Evolutionary conservation across 2,113 vertebrate genomes (phyloP).

Genomic region (Python bivittatus): DNA sequence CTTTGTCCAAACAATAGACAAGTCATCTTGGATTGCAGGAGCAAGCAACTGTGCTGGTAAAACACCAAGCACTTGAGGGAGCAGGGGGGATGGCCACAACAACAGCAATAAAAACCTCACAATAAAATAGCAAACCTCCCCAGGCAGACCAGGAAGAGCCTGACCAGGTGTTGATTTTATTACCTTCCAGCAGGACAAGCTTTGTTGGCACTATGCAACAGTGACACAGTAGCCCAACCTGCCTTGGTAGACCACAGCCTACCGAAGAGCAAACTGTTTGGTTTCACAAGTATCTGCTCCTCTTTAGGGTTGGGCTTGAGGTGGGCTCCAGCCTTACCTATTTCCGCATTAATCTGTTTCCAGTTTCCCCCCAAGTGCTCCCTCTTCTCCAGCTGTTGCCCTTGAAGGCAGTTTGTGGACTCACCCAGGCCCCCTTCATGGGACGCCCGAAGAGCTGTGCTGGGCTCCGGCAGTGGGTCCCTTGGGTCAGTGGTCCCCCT

Average conservation of each 20-base stretch:
- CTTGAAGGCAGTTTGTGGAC: neutral
- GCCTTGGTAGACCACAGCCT: neutral
- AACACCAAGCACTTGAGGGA: neutral
- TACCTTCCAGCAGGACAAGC: neutral
- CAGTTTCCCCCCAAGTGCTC: neutral
- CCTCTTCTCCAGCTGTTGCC: slow-evolving; percentile 15
- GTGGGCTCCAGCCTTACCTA: neutral
- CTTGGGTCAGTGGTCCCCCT: too few species aligned
- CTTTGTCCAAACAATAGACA: neutral
- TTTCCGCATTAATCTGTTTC: neutral
- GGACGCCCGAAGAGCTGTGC: neutral
- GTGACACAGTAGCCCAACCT: slow-evolving; percentile 33
- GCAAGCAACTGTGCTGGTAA: neutral
- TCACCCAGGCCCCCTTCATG: neutral
- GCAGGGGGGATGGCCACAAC: neutral
- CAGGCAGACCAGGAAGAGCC: neutral
- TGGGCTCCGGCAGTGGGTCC: neutral
- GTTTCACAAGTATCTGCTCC: neutral
- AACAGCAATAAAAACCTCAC: neutral
- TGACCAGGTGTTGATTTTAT: neutral
- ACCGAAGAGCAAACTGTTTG: neutral
- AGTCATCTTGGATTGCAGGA: neutral
- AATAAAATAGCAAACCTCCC: neutral
- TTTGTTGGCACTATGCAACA: neutral
- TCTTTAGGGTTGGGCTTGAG: neutral